phyloP scores from a whole-genome alignment of 2,113 vertebrate genomes.

The Myotis brandtii region DNA sequence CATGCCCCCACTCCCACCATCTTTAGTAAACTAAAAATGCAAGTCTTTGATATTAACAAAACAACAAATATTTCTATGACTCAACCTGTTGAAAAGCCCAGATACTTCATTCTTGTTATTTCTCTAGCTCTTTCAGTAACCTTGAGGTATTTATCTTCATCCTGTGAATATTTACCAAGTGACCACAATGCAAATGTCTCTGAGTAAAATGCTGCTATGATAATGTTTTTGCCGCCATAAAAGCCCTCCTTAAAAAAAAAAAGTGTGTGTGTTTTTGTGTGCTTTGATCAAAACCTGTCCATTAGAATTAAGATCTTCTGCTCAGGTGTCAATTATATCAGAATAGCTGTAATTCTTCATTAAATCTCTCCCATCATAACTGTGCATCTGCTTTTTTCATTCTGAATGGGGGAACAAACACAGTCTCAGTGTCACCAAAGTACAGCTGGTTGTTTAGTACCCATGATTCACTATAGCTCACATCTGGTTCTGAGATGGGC shows the following conservation, averaged over 20 bases:
- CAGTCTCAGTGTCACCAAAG: not conserved
- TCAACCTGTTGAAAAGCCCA: not conserved
- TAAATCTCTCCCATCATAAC: not conserved
- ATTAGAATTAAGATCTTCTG: not conserved
- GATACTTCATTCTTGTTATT: not conserved
- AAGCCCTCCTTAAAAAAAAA: not conserved
- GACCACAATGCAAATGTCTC: not conserved
- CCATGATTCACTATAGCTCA: not conserved
- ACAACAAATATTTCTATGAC: not conserved
- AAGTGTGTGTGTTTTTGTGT: not conserved
- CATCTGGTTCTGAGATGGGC: not conserved
- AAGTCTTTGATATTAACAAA: not conserved
- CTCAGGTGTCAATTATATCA: not conserved
- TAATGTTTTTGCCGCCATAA: not conserved
- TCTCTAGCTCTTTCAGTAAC: not conserved
- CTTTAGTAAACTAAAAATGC: not conserved
- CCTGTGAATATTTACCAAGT: not conserved
- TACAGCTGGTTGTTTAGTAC: not conserved
- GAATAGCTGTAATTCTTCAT: not conserved
- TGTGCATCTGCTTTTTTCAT: not conserved
- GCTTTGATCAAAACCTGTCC: not conserved
- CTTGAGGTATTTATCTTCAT: not conserved
- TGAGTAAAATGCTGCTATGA: not conserved
- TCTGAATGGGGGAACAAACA: not conserved
- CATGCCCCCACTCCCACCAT: fast-evolving